Evolutionary conservation across 2,113 vertebrate species (phyloP).

Genomic region (Alethe castanea): DNA sequence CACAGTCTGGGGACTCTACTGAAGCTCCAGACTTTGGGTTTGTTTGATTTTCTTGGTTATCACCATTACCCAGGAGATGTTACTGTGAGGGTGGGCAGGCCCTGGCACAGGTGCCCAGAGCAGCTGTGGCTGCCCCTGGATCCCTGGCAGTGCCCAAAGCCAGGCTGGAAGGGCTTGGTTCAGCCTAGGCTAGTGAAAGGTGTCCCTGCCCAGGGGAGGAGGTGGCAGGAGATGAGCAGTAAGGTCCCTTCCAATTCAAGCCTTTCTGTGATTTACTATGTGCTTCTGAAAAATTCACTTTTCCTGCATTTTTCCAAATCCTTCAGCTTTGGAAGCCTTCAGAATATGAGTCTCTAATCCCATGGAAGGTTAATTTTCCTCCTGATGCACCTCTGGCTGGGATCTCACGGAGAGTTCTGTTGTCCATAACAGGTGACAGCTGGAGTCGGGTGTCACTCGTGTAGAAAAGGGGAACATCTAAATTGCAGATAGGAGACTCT

Average conservation of each 20-base stretch:
- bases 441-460: fast-evolving
- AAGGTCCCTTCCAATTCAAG: background rate
- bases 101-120: background rate
- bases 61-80: background rate
- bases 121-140: background rate
- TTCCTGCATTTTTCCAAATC: background rate
- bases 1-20: background rate
- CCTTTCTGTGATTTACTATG: background rate
- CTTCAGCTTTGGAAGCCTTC: background rate
- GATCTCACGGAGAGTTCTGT: fast-evolving
- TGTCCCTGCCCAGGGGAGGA: background rate
- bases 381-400: fast-evolving
- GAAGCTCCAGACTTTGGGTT: background rate
- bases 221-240: fast-evolving
- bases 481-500: background rate
- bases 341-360: background rate
- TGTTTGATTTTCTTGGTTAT: background rate
- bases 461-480: background rate
- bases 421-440: fast-evolving
- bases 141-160: fast-evolving
- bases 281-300: background rate
- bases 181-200: fast-evolving
- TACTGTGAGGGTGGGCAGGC: fast-evolving
- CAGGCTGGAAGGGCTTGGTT: fast-evolving
- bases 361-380: background rate